phyloP scores from a whole-genome alignment of 2,888 invertebrate species.

The Euclidia mi region DNA sequence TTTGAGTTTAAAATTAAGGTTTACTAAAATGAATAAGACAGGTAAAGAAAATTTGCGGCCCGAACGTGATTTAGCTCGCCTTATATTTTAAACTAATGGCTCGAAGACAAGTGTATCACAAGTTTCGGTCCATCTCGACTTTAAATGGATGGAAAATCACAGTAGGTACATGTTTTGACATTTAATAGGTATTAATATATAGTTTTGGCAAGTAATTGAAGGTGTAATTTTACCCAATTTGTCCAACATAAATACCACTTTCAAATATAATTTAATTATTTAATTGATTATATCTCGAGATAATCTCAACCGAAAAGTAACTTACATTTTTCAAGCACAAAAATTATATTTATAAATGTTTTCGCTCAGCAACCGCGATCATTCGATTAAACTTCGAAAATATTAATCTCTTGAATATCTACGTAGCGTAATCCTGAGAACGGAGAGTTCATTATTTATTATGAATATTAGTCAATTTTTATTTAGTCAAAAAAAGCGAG shows the following conservation, averaged over 20 bases:
- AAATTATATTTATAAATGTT: conserved; percentile 29
- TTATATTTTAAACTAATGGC: background rate
- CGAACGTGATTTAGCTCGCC: background rate
- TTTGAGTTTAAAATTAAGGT: conserved; percentile 19
- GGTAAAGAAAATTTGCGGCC: background rate
- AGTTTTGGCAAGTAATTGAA: no score
- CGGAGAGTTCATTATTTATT: conserved; percentile 89
- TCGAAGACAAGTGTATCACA: background rate
- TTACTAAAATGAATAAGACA: background rate
- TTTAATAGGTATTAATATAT: no score
- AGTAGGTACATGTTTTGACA: no score
- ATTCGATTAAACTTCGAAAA: conserved; percentile 71
- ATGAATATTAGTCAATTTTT: conserved; percentile 90
- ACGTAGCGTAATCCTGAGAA: conserved; percentile 83
- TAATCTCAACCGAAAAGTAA: background rate
- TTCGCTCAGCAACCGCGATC: conserved; percentile 52
- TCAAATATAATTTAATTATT: no score
- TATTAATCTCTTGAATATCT: conserved; percentile 84
- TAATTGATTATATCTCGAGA: background rate
- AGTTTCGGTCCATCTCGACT: no score
- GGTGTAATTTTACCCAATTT: no score
- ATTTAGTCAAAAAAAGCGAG: conserved; percentile 88
- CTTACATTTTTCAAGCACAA: conserved; percentile 13
- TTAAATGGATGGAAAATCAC: no score
- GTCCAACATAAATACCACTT: no score